Percentiles rank a stretch among this genome's conserved stretches.
phyloP scores from a whole-genome alignment of 2,888 invertebrate genomes.

The Griposia aprilina region DNA sequence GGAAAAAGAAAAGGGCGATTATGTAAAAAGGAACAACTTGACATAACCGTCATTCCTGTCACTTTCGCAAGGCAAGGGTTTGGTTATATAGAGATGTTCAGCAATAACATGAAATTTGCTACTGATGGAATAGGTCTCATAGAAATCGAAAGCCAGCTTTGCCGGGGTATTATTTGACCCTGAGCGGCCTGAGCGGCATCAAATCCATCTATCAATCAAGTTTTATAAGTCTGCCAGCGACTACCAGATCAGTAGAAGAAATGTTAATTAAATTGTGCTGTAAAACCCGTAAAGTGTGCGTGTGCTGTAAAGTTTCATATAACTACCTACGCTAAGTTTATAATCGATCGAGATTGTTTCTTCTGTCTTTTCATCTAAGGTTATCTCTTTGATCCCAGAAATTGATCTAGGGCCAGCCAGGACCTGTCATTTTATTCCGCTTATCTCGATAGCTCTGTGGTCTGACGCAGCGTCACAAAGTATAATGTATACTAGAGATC shows the following conservation, averaged over 20 bases:
- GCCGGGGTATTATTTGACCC: constrained; percentile 4
- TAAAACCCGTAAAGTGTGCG: not conserved
- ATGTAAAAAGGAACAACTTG: constrained; percentile 32
- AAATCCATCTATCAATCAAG: not conserved
- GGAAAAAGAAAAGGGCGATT: constrained; percentile 9
- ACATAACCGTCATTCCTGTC: not conserved
- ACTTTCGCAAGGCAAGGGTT: not conserved
- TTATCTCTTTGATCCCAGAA: not conserved
- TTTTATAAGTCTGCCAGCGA: not conserved
- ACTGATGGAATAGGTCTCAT: not conserved
- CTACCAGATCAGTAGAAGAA: not conserved
- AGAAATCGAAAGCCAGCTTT: not conserved
- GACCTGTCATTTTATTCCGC: not conserved
- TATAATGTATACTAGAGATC: not conserved
- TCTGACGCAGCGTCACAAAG: not conserved
- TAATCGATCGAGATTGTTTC: not conserved
- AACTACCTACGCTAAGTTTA: not conserved
- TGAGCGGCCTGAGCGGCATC: constrained; percentile 5
- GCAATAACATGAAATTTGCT: not conserved
- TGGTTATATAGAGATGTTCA: not conserved
- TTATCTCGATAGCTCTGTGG: not conserved
- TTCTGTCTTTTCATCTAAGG: not conserved
- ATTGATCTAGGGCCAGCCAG: not conserved
- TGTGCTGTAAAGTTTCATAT: not conserved
- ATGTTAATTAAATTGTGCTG: not conserved